phyloP scores from a whole-genome alignment of 2,113 vertebrate species.

The Pelobates fuscus region DNA sequence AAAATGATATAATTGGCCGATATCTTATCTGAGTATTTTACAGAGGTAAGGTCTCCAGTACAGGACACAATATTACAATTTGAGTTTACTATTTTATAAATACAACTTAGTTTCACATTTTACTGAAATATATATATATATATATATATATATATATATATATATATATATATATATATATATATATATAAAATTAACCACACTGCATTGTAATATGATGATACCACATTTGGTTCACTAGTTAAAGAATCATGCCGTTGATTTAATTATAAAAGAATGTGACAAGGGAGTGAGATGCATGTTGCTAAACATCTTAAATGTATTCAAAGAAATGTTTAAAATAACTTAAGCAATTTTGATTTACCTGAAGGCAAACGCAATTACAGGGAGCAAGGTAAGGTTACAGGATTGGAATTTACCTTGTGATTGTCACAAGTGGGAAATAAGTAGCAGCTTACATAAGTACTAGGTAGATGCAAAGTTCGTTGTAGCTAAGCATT shows the following conservation, averaged over 20 bases:
- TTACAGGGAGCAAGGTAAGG: conserved; percentile 21
- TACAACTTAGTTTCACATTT: too few relatives aligned
- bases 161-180: too few relatives aligned
- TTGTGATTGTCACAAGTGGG: conserved; percentile 46
- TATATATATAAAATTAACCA: too few relatives aligned
- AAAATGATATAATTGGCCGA: too few relatives aligned
- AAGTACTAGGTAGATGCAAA: background rate
- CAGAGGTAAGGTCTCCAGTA: too few relatives aligned
- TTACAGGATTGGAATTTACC: conserved; percentile 36
- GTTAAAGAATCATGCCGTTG: background rate
- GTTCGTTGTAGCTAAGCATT: background rate
- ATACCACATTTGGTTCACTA: conserved; percentile 2
- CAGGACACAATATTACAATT: too few relatives aligned
- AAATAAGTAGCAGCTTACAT: conserved; percentile 29
- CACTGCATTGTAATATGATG: background rate
- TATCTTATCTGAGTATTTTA: too few relatives aligned
- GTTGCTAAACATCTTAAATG: conserved; percentile 6
- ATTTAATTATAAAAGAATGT: conserved; percentile 2
- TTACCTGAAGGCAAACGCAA: conserved; percentile 24
- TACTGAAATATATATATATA: too few relatives aligned
- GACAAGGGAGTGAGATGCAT: background rate
- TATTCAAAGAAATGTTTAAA: conserved; percentile 33
- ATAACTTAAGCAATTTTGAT: conserved; percentile 1
- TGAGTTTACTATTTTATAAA: too few relatives aligned
- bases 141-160: too few relatives aligned